phyloP scores from a whole-genome alignment of 2,888 invertebrate species.

The Onchidella celtica region DNA sequence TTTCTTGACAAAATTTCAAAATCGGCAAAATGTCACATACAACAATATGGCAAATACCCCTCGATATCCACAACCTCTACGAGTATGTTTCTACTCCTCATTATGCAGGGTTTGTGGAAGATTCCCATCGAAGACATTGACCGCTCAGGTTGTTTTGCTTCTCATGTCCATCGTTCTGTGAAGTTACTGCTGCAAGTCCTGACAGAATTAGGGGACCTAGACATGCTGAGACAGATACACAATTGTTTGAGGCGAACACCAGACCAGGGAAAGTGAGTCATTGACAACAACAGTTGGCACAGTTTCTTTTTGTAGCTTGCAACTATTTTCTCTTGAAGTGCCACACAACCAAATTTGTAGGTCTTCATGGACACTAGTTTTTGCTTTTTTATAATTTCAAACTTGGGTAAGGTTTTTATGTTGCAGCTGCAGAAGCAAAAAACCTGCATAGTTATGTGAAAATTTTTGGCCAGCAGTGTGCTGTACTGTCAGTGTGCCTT shows the following conservation, averaged over 20 bases:
- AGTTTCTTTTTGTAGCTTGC: not conserved
- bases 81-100: no score
- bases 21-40: no score
- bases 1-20: no score
- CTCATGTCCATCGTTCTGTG: slow-evolving; percentile 93
- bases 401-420: not conserved
- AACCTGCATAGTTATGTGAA: not conserved
- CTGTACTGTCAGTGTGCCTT: no score
- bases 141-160: slow-evolving; percentile 93
- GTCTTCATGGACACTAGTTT: not conserved
- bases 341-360: no score
- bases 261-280: slow-evolving; percentile 89
- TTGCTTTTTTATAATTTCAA: not conserved
- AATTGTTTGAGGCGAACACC: slow-evolving; percentile 89
- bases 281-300: not conserved
- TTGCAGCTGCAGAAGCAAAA: not conserved
- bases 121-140: slow-evolving; percentile 94
- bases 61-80: no score
- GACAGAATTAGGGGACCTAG: slow-evolving; percentile 89
- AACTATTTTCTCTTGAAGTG: not conserved
- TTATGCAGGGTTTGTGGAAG: slow-evolving; percentile 95
- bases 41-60: no score
- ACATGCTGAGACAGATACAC: slow-evolving; percentile 89
- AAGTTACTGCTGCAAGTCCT: slow-evolving; percentile 90
- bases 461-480: no score